These are phyloP conservation scores for Smutsia gigantea DNA, from an alignment of 2,797 vertebrate genomes.

Conservation along the genomic window DNA sequence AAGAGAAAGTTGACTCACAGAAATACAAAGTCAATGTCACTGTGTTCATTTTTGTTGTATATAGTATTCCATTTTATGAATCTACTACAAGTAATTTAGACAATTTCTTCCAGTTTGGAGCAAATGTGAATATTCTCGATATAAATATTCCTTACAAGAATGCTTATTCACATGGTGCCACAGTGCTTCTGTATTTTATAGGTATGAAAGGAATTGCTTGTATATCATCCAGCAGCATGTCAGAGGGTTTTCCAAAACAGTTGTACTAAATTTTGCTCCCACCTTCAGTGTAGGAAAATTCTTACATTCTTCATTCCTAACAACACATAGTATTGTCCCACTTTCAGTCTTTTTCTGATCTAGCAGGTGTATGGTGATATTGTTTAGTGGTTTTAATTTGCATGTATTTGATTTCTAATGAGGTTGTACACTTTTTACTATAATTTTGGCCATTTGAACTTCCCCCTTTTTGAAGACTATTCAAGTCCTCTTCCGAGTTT, in stretches of 20 bases:
- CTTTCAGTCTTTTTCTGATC: background rate
- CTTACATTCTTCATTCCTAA: background rate
- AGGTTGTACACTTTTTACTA: background rate
- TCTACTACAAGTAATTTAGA: background rate
- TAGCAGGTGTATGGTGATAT: background rate
- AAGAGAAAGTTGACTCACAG: background rate
- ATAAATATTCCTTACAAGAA: background rate
- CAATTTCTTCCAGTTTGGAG: background rate
- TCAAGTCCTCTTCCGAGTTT: background rate
- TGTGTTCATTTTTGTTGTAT: background rate
- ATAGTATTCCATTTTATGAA: background rate
- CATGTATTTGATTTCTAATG: background rate
- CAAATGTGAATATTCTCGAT: background rate
- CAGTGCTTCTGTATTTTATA: background rate
- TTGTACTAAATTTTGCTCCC: background rate
- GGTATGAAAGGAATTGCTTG: background rate
- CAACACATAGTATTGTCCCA: background rate
- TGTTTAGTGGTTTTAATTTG: background rate
- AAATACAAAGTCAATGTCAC: background rate
- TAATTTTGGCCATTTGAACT: background rate
- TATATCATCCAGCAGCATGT: background rate
- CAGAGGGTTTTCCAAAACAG: background rate
- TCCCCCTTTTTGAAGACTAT: background rate
- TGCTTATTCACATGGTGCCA: background rate
- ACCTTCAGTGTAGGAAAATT: background rate